Conservation (phyloP, 2,113 vertebrate genomes). For the Sphyrna mokarran region DNA sequence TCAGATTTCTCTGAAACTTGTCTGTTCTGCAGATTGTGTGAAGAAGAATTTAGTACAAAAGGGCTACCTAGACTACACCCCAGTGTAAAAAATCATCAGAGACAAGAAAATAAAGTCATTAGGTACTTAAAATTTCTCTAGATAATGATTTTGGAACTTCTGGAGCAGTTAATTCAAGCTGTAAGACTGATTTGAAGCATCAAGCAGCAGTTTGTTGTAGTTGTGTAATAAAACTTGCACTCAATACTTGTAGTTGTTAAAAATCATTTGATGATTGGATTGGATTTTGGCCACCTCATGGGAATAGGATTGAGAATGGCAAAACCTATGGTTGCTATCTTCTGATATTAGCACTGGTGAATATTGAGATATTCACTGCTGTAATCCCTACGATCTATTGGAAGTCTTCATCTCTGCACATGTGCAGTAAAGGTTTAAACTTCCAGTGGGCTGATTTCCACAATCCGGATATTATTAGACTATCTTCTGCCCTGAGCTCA, state of each 20-base stretch:
- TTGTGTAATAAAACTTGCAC: not conserved
- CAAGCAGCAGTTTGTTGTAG: not conserved
- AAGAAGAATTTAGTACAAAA: not conserved
- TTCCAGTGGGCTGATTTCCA: not conserved
- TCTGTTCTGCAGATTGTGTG: not conserved
- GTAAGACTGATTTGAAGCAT: not conserved
- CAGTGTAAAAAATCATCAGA: not conserved
- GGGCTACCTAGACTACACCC: not conserved
- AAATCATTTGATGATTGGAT: not conserved
- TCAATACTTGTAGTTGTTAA: constrained; percentile 19
- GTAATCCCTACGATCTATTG: not conserved
- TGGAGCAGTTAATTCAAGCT: not conserved
- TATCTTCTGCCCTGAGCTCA: not conserved
- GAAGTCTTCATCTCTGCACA: not conserved
- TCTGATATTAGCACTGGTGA: not conserved
- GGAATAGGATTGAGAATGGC: not conserved
- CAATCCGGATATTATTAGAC: no score
- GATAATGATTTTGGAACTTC: not conserved
- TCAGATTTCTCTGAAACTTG: not conserved
- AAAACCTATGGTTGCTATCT: not conserved
- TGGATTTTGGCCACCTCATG: not conserved
- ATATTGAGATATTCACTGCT: not conserved
- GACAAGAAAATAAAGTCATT: not conserved
- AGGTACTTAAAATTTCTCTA: not conserved
- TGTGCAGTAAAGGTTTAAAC: not conserved